Evolutionary conservation across 2,888 invertebrate genomes (phyloP).

Genomic region (Aspidiotus destructor): DNA sequence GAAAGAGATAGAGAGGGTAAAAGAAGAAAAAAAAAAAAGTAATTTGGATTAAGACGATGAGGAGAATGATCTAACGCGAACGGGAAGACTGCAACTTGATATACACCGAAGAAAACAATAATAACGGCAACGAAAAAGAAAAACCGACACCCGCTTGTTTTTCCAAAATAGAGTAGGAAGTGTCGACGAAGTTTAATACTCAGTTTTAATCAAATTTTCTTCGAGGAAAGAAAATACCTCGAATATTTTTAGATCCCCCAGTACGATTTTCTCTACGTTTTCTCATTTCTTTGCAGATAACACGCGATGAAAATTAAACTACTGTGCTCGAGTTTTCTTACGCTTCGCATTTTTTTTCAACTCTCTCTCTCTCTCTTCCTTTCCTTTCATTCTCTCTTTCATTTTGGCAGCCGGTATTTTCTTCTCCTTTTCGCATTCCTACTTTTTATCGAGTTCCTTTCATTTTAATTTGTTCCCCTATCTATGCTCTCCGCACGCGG

Average conservation of each 20-base stretch:
- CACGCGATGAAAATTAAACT: slow-evolving; percentile 27
- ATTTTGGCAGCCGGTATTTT: neutral
- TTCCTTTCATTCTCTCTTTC: slow-evolving; percentile 11
- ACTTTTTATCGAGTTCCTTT: neutral
- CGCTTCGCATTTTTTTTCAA: neutral
- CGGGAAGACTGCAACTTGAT: neutral
- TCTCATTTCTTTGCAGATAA: slow-evolving; percentile 16
- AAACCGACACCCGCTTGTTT: neutral
- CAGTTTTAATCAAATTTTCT: slow-evolving; percentile 32
- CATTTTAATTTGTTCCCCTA: too few relatives aligned
- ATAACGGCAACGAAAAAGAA: neutral
- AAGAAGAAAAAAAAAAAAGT: neutral
- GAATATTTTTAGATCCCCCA: slow-evolving; percentile 25
- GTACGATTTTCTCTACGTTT: slow-evolving; percentile 25
- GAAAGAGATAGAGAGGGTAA: slow-evolving; percentile 19
- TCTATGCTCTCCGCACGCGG: too few relatives aligned
- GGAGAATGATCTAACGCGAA: neutral
- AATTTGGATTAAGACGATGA: neutral
- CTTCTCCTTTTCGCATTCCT: slow-evolving; percentile 5
- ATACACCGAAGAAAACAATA: neutral
- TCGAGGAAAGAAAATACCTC: slow-evolving; percentile 26
- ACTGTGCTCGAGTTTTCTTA: slow-evolving; percentile 10
- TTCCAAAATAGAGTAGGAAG: slow-evolving; percentile 24
- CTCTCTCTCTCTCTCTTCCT: neutral
- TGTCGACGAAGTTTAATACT: slow-evolving; percentile 28